Conservation (phyloP, 2,888 invertebrate genomes). For the Kuschelorhynchus macadamiae region DNA sequence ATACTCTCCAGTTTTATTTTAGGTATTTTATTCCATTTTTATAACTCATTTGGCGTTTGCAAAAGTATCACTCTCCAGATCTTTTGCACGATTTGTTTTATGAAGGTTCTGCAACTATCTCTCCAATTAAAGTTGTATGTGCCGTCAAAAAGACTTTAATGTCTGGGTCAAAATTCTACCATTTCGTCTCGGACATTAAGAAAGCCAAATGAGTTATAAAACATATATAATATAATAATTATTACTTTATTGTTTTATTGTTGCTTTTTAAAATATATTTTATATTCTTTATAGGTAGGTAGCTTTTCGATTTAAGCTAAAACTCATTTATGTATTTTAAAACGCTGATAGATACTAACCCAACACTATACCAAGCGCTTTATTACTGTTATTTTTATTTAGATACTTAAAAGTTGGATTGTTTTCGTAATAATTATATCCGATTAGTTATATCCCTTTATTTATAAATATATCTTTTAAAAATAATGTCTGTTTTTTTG, state of each 20-base stretch:
- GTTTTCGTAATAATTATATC: slow-evolving; percentile 53
- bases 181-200: slow-evolving; percentile 40
- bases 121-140: too few species aligned
- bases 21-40: slow-evolving; percentile 23
- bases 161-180: slow-evolving; percentile 29
- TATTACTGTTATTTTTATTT: slow-evolving; percentile 47
- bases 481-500: slow-evolving; percentile 15
- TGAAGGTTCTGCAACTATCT: slow-evolving; percentile 25
- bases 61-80: slow-evolving; percentile 28
- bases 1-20: slow-evolving; percentile 44
- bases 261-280: slow-evolving; percentile 61
- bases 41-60: slow-evolving; percentile 15
- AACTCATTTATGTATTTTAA: slow-evolving; percentile 36
- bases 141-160: not conserved
- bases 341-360: slow-evolving; percentile 48
- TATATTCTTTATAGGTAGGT: slow-evolving; percentile 58
- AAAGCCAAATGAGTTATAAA: slow-evolving; percentile 39
- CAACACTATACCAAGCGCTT: slow-evolving; percentile 52
- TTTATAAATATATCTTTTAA: slow-evolving; percentile 46
- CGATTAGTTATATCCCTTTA: slow-evolving; percentile 46
- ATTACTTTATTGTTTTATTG: slow-evolving; percentile 59
- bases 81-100: slow-evolving; percentile 9
- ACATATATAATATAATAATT: not conserved
- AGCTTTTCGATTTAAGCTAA: slow-evolving; percentile 50
- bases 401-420: slow-evolving; percentile 58